A percentile compares a stretch with the other conserved stretches of the same genome.
These are phyloP conservation scores for Oreortyx pictus DNA, from an alignment of 2,797 vertebrate species.

Conservation along the genomic window DNA sequence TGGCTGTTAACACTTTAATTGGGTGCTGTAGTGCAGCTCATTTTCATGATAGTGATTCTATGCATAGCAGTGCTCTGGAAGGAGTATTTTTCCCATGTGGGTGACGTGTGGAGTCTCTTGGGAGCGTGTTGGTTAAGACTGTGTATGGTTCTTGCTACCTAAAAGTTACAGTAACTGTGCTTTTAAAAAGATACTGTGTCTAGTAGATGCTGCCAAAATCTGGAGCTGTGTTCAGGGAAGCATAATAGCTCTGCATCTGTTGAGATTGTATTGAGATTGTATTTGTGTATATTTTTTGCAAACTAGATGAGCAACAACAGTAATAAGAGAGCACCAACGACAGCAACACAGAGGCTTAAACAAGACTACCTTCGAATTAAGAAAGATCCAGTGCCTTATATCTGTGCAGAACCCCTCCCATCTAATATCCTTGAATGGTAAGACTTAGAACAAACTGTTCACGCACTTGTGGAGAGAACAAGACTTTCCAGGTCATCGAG, in stretches of 20 bases:
- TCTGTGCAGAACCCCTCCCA: conserved; percentile 96
- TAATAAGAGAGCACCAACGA: conserved; percentile 95
- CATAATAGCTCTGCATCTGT: accelerated
- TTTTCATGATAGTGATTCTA: neutral
- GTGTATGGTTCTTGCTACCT: neutral
- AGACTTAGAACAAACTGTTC: neutral
- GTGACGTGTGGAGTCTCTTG: neutral
- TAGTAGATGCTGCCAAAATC: no score
- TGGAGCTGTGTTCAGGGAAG: neutral
- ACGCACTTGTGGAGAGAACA: neutral
- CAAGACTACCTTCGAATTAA: conserved; percentile 99
- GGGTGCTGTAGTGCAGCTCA: neutral
- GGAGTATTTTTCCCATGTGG: neutral
- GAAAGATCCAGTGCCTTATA: conserved; percentile 99
- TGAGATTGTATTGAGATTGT: neutral
- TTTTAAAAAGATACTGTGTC: neutral
- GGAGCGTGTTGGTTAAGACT: neutral
- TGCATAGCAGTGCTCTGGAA: neutral
- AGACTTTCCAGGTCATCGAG: neutral
- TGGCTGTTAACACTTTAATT: neutral
- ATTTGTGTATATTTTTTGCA: neutral
- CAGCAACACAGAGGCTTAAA: conserved; percentile 95
- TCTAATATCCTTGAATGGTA: conserved; percentile 99
- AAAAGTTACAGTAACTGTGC: accelerated
- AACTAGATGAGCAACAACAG: conserved; percentile 94